A percentile compares a stretch with the other conserved stretches of the same genome.
phyloP scores from a whole-genome alignment of 2,888 invertebrate genomes.

The Agrochola litura region DNA sequence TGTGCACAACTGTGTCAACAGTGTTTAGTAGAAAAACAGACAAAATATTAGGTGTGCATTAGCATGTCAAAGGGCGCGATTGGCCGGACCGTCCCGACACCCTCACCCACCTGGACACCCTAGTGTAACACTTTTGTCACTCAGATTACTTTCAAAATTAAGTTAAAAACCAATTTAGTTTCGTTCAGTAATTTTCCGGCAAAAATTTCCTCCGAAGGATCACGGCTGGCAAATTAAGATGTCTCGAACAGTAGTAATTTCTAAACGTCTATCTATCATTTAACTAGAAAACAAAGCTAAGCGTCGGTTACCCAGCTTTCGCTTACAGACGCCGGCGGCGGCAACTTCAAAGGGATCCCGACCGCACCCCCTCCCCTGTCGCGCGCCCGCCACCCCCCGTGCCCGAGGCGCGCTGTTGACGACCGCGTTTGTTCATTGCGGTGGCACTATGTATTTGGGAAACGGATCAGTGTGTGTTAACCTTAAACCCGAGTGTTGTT shows the following conservation, averaged over 20 bases:
- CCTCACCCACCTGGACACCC: constrained; percentile 69
- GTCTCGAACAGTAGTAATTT: constrained; percentile 82
- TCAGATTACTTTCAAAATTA: constrained; percentile 70
- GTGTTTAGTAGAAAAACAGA: constrained; percentile 70
- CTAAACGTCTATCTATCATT: constrained; percentile 85
- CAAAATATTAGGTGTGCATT: constrained; percentile 78
- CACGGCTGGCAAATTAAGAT: constrained; percentile 66
- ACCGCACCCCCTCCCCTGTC: constrained; percentile 76
- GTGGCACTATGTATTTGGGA: constrained; percentile 81
- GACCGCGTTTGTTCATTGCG: constrained; percentile 82
- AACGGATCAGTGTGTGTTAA: constrained; percentile 80
- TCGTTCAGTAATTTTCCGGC: constrained; percentile 30
- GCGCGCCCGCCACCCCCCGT: constrained; percentile 63
- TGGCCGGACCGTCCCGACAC: constrained; percentile 70
- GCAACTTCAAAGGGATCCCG: constrained; percentile 87
- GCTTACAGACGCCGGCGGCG: constrained; percentile 86
- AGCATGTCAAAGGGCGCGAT: constrained; percentile 83
- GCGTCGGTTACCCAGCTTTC: constrained; percentile 88
- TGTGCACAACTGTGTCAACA: constrained; percentile 64
- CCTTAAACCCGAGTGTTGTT: constrained; percentile 73
- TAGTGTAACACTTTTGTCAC: constrained; percentile 72
- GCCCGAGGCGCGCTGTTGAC: constrained; percentile 77
- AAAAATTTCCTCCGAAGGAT: constrained; percentile 67
- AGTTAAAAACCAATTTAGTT: constrained; percentile 50
- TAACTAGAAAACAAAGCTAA: constrained; percentile 89